These are phyloP conservation scores for Melanostigma gelatinosum DNA, from an alignment of 2,113 vertebrate genomes.

Conservation along the genomic window DNA sequence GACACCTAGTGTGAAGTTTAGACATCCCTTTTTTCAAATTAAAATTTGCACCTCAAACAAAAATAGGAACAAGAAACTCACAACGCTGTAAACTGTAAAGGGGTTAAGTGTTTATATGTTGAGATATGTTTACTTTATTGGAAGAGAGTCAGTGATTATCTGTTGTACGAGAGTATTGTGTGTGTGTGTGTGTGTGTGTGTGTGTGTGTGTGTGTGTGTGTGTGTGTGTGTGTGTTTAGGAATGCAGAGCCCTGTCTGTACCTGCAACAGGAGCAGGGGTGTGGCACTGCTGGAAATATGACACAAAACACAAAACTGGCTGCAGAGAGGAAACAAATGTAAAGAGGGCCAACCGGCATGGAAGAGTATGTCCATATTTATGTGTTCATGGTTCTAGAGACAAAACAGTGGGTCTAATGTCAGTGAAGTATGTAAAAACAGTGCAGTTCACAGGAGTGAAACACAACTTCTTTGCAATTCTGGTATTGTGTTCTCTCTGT, in stretches of 20 bases:
- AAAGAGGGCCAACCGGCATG: neutral
- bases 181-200: too few relatives aligned
- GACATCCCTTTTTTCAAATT: neutral
- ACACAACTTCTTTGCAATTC: neutral
- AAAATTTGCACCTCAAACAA: too few relatives aligned
- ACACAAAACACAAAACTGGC: slow-evolving; percentile 3
- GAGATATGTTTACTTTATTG: neutral
- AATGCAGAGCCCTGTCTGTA: slow-evolving; percentile 60
- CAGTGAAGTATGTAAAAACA: neutral
- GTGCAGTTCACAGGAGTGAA: neutral
- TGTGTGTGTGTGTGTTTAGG: slow-evolving; percentile 18
- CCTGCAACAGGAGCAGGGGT: slow-evolving; percentile 58
- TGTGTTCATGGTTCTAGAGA: neutral
- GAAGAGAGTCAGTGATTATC: neutral
- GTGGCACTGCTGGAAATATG: slow-evolving; percentile 43
- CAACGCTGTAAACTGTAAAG: neutral
- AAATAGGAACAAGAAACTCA: neutral
- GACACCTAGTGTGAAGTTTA: neutral
- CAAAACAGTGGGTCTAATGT: neutral
- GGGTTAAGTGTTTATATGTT: neutral
- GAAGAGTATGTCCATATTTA: neutral
- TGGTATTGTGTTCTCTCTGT: neutral
- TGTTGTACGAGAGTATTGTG: neutral
- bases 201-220: neutral
- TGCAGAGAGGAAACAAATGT: neutral